Conservation (phyloP, 2,113 vertebrate genomes). For the Chlamydotis undulata region DNA sequence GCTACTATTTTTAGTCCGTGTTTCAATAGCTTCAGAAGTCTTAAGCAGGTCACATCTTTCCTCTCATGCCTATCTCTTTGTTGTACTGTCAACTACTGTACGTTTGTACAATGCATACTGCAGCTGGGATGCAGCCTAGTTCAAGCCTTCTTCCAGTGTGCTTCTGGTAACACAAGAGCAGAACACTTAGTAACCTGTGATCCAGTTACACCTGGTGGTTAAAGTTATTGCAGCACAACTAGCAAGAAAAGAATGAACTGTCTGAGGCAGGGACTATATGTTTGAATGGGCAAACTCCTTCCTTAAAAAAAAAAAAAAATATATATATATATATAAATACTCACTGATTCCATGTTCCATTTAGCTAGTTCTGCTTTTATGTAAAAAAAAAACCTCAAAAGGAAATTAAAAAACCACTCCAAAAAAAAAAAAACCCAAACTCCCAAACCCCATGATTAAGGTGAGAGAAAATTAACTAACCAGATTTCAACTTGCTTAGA, state of each 20-base stretch:
- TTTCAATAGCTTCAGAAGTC: not conserved
- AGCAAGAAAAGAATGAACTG: not conserved
- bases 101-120: not conserved
- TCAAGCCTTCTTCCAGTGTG: not conserved
- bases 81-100: not conserved
- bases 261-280: not conserved
- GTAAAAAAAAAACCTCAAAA: not conserved
- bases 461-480: not conserved
- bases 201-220: not conserved
- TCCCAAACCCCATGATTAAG: not conserved
- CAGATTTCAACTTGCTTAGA: not conserved
- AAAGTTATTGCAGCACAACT: not conserved
- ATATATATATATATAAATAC: not conserved
- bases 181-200: not conserved
- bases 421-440: not conserved
- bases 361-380: not conserved
- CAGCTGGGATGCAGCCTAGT: not conserved
- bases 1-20: not conserved
- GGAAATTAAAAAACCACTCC: not conserved
- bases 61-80: not conserved
- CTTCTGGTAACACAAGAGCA: not conserved
- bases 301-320: not conserved
- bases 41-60: not conserved
- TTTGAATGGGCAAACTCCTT: not conserved
- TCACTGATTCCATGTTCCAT: not conserved